Percentiles rank a stretch among this genome's conserved stretches.
Evolutionary conservation across 2,888 invertebrate species (phyloP).

Genomic region (Aelia acuminata): DNA sequence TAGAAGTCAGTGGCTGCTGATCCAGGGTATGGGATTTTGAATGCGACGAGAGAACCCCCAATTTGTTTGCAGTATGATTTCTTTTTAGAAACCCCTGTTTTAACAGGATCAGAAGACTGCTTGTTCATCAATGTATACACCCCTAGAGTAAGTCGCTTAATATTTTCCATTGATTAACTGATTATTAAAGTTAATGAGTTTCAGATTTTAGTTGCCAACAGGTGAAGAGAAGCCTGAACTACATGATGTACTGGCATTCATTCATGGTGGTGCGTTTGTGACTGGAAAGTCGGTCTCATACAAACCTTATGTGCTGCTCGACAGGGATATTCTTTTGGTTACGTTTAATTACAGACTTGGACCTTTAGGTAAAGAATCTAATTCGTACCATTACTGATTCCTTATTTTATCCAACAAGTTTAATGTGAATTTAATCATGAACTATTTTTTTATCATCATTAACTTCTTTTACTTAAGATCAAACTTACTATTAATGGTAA

Average conservation of each 20-base stretch:
- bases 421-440: background rate
- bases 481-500: no score
- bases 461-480: no score
- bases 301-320: background rate
- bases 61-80: slow-evolving; percentile 21
- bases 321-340: slow-evolving; percentile 19
- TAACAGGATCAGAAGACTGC: slow-evolving; percentile 42
- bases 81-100: background rate
- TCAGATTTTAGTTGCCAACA: background rate
- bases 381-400: background rate
- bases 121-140: slow-evolving; percentile 48
- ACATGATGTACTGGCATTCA: background rate
- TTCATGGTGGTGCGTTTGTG: slow-evolving; percentile 32
- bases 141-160: background rate
- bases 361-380: background rate
- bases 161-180: background rate
- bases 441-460: background rate
- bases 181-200: background rate
- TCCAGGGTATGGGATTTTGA: background rate
- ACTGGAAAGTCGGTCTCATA: background rate
- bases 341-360: slow-evolving; percentile 20
- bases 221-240: background rate
- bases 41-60: slow-evolving; percentile 44
- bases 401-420: background rate
- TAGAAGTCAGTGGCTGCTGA: slow-evolving; percentile 14